Evolutionary conservation across 35 echinoderm and acorn worm genomes (phyloP).

Genomic region (Heliocidaris erythrogramma): DNA sequence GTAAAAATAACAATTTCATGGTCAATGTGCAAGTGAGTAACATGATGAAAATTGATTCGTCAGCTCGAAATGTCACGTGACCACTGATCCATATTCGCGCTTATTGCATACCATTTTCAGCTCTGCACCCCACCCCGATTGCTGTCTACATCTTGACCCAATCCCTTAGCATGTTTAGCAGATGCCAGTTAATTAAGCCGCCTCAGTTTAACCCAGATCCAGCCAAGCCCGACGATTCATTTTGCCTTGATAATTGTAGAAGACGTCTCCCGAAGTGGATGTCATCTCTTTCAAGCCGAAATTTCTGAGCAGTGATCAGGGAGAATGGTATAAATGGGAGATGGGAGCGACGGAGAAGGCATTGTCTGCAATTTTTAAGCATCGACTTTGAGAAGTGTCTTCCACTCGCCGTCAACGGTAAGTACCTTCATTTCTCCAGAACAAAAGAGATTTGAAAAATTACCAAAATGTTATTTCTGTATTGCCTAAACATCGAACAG

Average conservation of each 20-base stretch:
- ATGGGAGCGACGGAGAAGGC: neutral
- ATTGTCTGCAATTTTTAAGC: slow-evolving; percentile 3
- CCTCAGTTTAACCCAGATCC: neutral
- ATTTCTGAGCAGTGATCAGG: neutral
- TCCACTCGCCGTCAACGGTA: neutral
- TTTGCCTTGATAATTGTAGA: neutral
- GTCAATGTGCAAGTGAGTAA: neutral
- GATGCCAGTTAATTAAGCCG: neutral
- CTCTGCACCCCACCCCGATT: neutral
- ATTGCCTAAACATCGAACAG: no score
- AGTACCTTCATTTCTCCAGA: neutral
- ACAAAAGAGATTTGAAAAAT: no score
- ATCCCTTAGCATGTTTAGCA: neutral
- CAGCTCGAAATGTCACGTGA: slow-evolving; percentile 1
- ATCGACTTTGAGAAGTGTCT: slow-evolving; percentile 13
- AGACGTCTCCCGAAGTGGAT: neutral
- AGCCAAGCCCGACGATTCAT: neutral
- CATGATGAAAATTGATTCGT: slow-evolving; percentile 12
- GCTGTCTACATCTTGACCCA: neutral
- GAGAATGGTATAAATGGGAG: slow-evolving; percentile 10
- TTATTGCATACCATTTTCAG: neutral
- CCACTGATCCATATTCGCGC: neutral
- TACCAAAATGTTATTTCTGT: no score
- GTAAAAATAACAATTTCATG: slow-evolving; percentile 14
- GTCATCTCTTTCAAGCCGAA: neutral